Evolutionary conservation across 2,888 invertebrate genomes (phyloP), one percentile per base, ranked within the genome.

Genomic region (Leptopterna dolabrata): DNA sequence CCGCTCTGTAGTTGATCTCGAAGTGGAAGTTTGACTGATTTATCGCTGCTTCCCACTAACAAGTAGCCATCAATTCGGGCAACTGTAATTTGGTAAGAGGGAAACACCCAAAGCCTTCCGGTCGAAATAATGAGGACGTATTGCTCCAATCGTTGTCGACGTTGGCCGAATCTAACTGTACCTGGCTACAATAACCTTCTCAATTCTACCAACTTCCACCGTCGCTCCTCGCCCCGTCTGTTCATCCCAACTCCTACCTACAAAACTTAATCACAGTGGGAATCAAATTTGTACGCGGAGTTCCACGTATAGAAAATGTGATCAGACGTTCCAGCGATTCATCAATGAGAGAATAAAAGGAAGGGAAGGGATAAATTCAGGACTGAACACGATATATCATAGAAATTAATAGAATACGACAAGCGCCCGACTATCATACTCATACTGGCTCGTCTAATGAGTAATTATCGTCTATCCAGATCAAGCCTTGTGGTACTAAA

Each of bases 11-110:
- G 73, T 73, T 73, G 73, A 73, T 73, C 73, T 73, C 29, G 73
- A 73, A 36, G 73, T 73, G 73, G 73, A 30, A 73, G 73, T 73
- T 73, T 73, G 73, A 73, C 36, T 73, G 36, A 73, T 73, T 73
- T 73, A 73, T 73, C 19, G n/a, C 73, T 36, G 36, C 41, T 73
- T 73, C 73, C 16, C 36, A 29, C 73, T 36, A 73, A 73, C 73
- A 73, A 73, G 73, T 73, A 19, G 73, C 73, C 73, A 73, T 73
- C 30, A 73, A 73, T 73, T 73, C 19, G 73, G 36, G 73, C n/a
- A 73, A 73, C 36, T 36, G 73, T 71, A 73, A 73, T 73, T 73
- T 73, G 36, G 36, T 41, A 30, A 73, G 73, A 36, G 73, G 36
- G 73, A 73, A 41, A 73, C 30, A 73, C 36, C 9, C 36, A 19